Evolutionary conservation across 2,797 vertebrate species (phyloP).

Genomic region (Prunella strophiata): DNA sequence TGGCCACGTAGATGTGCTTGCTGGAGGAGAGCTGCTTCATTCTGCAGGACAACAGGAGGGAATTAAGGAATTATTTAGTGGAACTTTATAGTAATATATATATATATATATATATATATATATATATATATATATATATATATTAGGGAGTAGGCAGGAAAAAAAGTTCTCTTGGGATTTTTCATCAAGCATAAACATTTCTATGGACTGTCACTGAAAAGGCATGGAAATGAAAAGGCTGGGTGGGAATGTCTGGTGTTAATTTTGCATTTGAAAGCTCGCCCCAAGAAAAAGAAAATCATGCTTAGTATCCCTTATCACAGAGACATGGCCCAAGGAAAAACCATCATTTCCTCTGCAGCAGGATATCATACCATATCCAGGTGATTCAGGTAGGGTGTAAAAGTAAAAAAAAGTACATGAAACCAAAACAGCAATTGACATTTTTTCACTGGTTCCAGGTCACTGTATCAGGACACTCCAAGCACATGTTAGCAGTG

Average conservation of each 20-base stretch:
- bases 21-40: conserved; percentile 12
- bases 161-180: not conserved
- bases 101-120: too few species aligned
- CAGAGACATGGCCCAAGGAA: not conserved
- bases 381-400: not conserved
- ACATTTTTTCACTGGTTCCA: not conserved
- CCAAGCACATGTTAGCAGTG: not conserved
- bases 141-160: not conserved
- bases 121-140: too few species aligned
- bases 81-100: not conserved
- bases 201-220: not conserved
- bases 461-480: not conserved
- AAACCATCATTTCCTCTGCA: not conserved
- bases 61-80: not conserved
- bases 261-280: not conserved
- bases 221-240: not conserved
- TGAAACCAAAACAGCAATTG: not conserved
- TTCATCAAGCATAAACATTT: not conserved
- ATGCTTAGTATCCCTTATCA: not conserved
- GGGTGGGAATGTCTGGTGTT: not conserved
- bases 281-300: not conserved
- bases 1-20: conserved; percentile 47
- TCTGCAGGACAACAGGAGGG: not conserved
- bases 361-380: not conserved
- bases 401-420: not conserved